Evolutionary conservation across 2,797 vertebrate genomes (phyloP).

Genomic region (Cuculus canorus): DNA sequence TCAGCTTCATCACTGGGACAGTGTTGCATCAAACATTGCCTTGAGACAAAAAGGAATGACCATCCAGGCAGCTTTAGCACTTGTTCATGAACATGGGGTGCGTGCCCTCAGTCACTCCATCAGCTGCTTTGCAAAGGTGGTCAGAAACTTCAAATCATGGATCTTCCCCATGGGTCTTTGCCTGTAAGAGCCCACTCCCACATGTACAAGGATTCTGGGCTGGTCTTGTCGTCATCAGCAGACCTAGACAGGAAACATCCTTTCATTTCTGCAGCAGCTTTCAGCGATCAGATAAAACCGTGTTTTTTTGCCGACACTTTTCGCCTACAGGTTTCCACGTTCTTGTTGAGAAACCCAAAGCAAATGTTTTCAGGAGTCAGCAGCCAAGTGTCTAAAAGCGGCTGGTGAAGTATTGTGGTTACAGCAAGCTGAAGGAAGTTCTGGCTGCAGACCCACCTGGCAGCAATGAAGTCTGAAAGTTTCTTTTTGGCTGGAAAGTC

Average conservation of each 20-base stretch:
- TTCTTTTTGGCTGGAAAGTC: not conserved
- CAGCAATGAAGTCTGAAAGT: not conserved
- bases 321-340: not conserved
- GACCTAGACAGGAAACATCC: accelerated
- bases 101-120: not conserved
- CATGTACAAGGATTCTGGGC: not conserved
- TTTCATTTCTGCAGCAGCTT: not conserved
- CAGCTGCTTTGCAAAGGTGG: not conserved
- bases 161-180: not conserved
- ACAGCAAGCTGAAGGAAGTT: not conserved
- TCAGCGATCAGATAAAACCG: not conserved
- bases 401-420: not conserved
- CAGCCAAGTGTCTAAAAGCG: not conserved
- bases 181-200: not conserved
- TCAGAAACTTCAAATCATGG: not conserved
- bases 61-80: not conserved
- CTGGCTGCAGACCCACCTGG: not conserved
- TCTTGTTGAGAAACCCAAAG: not conserved
- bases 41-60: not conserved
- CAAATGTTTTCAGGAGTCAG: not conserved
- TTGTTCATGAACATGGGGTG: not conserved
- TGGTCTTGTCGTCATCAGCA: accelerated
- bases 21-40: not conserved
- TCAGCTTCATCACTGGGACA: not conserved
- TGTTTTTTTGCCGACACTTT: not conserved